Evolutionary conservation across 2,888 invertebrate species (phyloP).

Genomic region (Neoaliturus tenellus): DNA sequence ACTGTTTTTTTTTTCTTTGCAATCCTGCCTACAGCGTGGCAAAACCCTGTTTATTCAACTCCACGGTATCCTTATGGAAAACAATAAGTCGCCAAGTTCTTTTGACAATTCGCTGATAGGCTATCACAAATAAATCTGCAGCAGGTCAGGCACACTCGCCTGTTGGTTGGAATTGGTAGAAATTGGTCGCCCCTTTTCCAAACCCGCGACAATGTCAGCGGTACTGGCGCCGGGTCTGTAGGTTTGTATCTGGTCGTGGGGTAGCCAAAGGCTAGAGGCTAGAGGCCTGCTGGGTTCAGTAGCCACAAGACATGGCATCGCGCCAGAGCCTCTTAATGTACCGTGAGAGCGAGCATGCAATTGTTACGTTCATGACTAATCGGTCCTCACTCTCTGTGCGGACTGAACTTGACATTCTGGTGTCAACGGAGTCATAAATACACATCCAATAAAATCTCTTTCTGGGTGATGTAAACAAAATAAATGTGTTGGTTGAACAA

Average conservation of each 20-base stretch:
- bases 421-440: neutral
- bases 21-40: too few relatives aligned
- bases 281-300: neutral
- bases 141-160: too few relatives aligned
- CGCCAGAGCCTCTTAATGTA: neutral
- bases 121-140: too few relatives aligned
- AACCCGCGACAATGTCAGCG: neutral
- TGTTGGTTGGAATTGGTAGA: too few relatives aligned
- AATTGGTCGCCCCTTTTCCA: neutral
- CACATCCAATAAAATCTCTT: too few relatives aligned
- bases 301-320: neutral
- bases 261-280: neutral
- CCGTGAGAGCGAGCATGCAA: neutral
- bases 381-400: neutral
- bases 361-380: constrained; percentile 4
- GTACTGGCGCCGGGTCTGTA: neutral
- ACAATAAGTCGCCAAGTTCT: too few relatives aligned
- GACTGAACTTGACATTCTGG: constrained; percentile 9
- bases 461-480: too few relatives aligned
- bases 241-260: neutral
- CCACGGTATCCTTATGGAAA: too few relatives aligned
- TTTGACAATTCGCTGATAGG: too few relatives aligned
- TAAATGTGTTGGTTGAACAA: too few relatives aligned
- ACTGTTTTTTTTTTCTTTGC: too few relatives aligned
- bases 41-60: too few relatives aligned